A percentile compares a stretch with the other conserved stretches of the same genome.
phyloP scores from a whole-genome alignment of 2,888 invertebrate genomes.

The Cryptocephalus primarius region DNA sequence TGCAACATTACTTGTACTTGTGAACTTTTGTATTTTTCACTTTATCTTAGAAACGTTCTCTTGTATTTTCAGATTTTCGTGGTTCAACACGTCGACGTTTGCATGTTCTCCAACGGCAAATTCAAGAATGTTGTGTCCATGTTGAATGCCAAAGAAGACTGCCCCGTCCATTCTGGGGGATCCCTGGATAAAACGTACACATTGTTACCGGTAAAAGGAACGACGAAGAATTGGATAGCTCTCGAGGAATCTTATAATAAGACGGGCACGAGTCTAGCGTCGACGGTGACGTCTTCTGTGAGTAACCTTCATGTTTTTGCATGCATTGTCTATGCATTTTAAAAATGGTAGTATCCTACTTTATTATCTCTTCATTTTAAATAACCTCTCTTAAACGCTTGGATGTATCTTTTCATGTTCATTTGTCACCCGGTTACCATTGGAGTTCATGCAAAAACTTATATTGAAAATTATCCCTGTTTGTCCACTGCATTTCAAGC shows the following conservation, averaged over 20 bases:
- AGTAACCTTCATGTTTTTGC: not conserved
- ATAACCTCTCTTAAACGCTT: too few species aligned
- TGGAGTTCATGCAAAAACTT: too few species aligned
- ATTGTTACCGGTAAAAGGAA: slow-evolving; percentile 61
- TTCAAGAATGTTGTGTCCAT: slow-evolving; percentile 85
- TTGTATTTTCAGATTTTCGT: slow-evolving; percentile 55
- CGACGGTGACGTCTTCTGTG: slow-evolving; percentile 40
- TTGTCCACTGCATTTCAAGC: too few species aligned
- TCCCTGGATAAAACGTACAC: slow-evolving; percentile 52
- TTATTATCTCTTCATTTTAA: too few species aligned
- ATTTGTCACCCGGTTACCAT: too few species aligned
- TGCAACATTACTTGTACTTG: too few species aligned
- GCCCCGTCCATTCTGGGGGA: slow-evolving; percentile 56
- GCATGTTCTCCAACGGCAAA: slow-evolving; percentile 91
- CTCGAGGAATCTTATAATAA: slow-evolving; percentile 75
- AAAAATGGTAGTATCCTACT: too few species aligned
- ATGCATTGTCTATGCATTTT: too few species aligned
- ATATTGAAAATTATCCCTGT: too few species aligned
- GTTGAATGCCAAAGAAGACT: slow-evolving; percentile 48
- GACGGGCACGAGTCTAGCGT: slow-evolving; percentile 46
- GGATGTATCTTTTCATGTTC: too few species aligned
- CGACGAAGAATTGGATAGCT: slow-evolving; percentile 85
- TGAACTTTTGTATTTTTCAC: too few species aligned
- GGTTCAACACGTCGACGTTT: slow-evolving; percentile 85
- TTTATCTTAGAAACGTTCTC: too few species aligned